These are phyloP conservation scores for Ennomos fuscantarius DNA, from an alignment of 2,888 invertebrate species.

Conservation along the genomic window DNA sequence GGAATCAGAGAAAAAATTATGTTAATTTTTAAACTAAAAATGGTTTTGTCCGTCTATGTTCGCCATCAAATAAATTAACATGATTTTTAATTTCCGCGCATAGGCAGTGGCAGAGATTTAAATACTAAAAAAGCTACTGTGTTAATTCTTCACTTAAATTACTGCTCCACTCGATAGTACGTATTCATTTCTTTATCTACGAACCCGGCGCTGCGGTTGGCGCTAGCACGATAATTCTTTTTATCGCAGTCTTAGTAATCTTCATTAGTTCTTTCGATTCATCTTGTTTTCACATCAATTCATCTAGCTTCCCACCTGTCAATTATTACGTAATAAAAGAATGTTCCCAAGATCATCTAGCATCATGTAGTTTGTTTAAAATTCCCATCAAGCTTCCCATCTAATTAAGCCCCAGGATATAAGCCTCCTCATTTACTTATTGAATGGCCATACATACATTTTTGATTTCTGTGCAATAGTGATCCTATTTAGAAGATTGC, in stretches of 20 bases:
- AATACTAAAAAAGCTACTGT: too few relatives aligned
- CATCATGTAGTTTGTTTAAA: conserved; percentile 50
- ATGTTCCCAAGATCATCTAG: conserved; percentile 69
- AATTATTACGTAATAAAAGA: conserved; percentile 68
- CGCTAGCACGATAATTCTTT: conserved; percentile 29
- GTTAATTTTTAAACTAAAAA: too few relatives aligned
- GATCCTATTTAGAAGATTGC: conserved; percentile 24
- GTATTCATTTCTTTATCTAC: conserved; percentile 16
- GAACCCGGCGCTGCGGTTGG: conserved; percentile 22
- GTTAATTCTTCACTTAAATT: too few relatives aligned
- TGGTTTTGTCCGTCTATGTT: too few relatives aligned
- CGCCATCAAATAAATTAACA: too few relatives aligned
- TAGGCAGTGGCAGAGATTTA: too few relatives aligned
- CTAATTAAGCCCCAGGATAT: conserved; percentile 57
- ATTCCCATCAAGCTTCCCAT: conserved; percentile 63
- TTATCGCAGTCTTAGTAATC: conserved; percentile 36
- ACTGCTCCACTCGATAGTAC: conserved; percentile 7
- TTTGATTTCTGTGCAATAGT: conserved; percentile 49
- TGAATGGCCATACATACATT: conserved; percentile 54
- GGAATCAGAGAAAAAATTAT: too few relatives aligned
- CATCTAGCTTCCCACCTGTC: conserved; percentile 59
- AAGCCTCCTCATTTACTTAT: conserved; percentile 55
- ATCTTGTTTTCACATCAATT: conserved; percentile 64
- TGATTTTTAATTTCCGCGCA: too few relatives aligned
- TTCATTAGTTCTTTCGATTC: conserved; percentile 58